These are phyloP conservation scores for Papilio demoleus DNA, from an alignment of 2,888 invertebrate species.

Conservation along the genomic window DNA sequence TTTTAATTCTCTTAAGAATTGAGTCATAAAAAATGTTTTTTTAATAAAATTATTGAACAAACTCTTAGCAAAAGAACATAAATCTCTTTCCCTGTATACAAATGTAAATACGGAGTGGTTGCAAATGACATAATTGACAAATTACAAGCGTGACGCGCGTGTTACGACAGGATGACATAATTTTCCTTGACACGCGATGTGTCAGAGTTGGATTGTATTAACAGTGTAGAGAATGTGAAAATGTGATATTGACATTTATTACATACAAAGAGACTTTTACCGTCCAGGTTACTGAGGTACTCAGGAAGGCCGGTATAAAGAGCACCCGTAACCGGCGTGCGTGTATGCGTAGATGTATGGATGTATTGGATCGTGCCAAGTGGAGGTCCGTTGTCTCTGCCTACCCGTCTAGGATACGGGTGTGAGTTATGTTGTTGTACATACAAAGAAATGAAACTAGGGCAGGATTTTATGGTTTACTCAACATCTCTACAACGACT, in stretches of 20 bases:
- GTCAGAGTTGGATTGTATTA: conserved; percentile 7
- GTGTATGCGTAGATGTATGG: no score
- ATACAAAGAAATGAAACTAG: no score
- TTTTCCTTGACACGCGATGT: conserved; percentile 32
- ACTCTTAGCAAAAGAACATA: neutral
- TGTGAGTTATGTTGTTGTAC: no score
- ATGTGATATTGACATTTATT: neutral
- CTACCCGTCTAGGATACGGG: no score
- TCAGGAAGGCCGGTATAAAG: no score
- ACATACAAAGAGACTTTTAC: neutral
- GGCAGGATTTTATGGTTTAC: no score
- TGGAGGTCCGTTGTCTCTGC: no score
- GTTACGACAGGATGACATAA: conserved; percentile 33
- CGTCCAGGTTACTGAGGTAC: no score
- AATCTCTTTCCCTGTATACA: conserved; percentile 1
- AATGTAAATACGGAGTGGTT: conserved; percentile 5
- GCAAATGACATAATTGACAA: conserved; percentile 35
- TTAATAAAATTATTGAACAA: neutral
- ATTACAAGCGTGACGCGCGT: conserved; percentile 26
- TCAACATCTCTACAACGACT: no score
- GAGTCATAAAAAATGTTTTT: neutral
- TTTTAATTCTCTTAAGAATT: no score
- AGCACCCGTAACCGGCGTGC: no score
- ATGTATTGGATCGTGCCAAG: no score
- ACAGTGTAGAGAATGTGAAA: neutral